Base-by-base conservation (phyloP, 2,888 invertebrate species). In the Pristionchus mayeri region DNA sequence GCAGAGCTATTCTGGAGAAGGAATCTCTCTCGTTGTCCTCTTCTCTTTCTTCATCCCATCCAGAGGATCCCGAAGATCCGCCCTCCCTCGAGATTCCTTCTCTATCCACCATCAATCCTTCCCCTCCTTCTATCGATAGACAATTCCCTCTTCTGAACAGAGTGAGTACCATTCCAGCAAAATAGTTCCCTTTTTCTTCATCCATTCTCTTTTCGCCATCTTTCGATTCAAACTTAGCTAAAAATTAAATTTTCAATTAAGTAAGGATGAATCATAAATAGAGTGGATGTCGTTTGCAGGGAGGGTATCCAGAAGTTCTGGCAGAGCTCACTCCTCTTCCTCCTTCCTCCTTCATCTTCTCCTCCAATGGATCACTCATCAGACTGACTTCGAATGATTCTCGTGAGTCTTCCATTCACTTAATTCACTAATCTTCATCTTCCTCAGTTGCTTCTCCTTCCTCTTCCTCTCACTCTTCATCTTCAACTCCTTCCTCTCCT, bases 301-400 rank as follows among this genome's bases (percentile, higher is more conserved):
- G 11, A 13, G 50, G 78, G 0, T 78, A 50, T 21, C 50, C 78
- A 6, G 48, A 48, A 18, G 27, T 78, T 16, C 27, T 78, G 11
- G 27, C 78, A 16, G 50, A 50, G 4, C 30, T 30, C 18, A 27
- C 37, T 48, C 78, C 78, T 50, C 3, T 50, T 78, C 78, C 78
- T 50, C 78, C 78, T 50, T 30, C 78, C 16, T 52, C 78, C 18
- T 78, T 78, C 52, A 50, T 78, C 24, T 50, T 78, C 48, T 71
- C 71, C 11, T 21, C 37, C 3, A 40, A 37, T 71, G 44, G 44
- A 40, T 71, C 44, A 71, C 44, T 71, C 7, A 71, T 71, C 40
- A 37, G 71, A 71, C 3, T 44, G 9, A 71, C 71, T 40, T 44
- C 37, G 2, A 40, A 37, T 71, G 71, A 71, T 71, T 71, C 71